These are phyloP conservation scores for Platyscapa corneri DNA, from an alignment of 1,140 invertebrate genomes.

Conservation along the genomic window DNA sequence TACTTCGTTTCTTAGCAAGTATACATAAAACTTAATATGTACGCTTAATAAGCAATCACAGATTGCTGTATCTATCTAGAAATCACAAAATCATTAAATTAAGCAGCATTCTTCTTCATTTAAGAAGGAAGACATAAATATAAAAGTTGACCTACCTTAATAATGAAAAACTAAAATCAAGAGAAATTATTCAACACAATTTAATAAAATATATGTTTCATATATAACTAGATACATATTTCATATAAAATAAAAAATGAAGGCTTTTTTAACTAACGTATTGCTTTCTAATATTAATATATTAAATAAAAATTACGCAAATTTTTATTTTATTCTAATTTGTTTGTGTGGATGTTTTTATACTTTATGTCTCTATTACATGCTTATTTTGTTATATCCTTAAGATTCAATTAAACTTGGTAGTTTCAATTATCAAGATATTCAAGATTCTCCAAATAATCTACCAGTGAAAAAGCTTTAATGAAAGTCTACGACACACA, in stretches of 20 bases:
- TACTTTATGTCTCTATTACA: not conserved
- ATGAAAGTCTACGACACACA: not conserved
- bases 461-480: not conserved
- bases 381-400: not conserved
- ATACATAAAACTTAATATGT: conserved; percentile 23
- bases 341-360: not conserved
- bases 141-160: conserved; percentile 15
- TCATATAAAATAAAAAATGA: not conserved
- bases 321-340: not conserved
- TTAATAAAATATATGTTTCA: conserved; percentile 10
- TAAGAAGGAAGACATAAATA: conserved; percentile 8
- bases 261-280: too few species aligned
- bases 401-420: not conserved
- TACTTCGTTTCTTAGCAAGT: conserved; percentile 4
- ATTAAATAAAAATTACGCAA: not conserved
- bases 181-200: not conserved
- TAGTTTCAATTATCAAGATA: conserved; percentile 21
- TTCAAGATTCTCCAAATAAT: not conserved
- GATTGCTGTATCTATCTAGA: conserved; percentile 2
- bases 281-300: not conserved
- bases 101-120: not conserved
- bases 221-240: not conserved
- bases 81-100: conserved; percentile 18
- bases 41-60: conserved; percentile 35
- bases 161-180: not conserved